Conservation (phyloP, 1,140 invertebrate species). For the Phortica variegata region DNA sequence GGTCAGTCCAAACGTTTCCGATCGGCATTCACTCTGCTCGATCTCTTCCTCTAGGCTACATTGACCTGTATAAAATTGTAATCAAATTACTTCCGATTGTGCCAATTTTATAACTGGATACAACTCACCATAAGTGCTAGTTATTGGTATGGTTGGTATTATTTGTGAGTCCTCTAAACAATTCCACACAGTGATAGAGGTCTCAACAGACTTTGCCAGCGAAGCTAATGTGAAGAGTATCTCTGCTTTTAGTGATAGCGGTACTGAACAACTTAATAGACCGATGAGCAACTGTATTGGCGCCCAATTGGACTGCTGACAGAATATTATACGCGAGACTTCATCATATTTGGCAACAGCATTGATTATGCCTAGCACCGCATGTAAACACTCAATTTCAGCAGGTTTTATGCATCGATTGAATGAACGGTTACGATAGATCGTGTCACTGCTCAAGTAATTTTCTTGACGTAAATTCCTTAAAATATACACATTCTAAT, state of each 20-base stretch:
- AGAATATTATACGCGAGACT: slow-evolving; percentile 74
- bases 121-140: slow-evolving; percentile 63
- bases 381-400: slow-evolving; percentile 83
- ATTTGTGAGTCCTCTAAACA: slow-evolving; percentile 85
- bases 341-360: slow-evolving; percentile 78
- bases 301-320: slow-evolving; percentile 84
- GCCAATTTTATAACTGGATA: neutral
- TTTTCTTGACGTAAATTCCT: slow-evolving; percentile 65
- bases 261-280: slow-evolving; percentile 81
- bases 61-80: slow-evolving; percentile 5
- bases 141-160: slow-evolving; percentile 67
- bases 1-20: slow-evolving; percentile 84
- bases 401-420: slow-evolving; percentile 73
- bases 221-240: slow-evolving; percentile 75
- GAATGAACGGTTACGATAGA: slow-evolving; percentile 63
- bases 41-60: slow-evolving; percentile 48
- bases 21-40: slow-evolving; percentile 79
- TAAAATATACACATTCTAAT: neutral
- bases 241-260: slow-evolving; percentile 81
- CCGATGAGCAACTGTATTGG: slow-evolving; percentile 78
- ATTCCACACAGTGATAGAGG: slow-evolving; percentile 81
- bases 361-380: slow-evolving; percentile 76
- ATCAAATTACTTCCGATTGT: neutral
- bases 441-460: slow-evolving; percentile 63
- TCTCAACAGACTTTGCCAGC: slow-evolving; percentile 71